Evolutionary conservation across 2,888 invertebrate species (phyloP).

Genomic region (Dynastes grantii): DNA sequence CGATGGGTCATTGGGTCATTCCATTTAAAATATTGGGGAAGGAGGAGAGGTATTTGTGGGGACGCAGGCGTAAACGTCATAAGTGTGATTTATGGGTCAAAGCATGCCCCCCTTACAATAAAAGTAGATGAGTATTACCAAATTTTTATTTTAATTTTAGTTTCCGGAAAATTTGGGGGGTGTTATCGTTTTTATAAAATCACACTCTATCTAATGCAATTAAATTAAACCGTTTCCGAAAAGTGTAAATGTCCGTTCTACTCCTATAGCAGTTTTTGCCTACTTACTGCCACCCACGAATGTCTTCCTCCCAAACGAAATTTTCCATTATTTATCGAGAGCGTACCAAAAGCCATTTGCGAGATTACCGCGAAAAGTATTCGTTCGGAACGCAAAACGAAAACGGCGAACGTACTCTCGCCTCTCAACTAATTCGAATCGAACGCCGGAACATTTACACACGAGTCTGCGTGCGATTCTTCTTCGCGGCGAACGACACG

Average conservation of each 20-base stretch:
- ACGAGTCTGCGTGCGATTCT: conserved; percentile 19
- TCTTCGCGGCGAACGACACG: conserved; percentile 17
- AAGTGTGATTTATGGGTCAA: too few species aligned
- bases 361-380: conserved; percentile 28
- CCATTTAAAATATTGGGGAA: too few species aligned
- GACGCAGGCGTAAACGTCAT: too few species aligned
- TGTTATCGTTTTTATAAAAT: too few species aligned
- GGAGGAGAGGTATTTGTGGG: too few species aligned
- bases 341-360: conserved; percentile 5
- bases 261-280: background rate
- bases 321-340: conserved; percentile 4
- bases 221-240: background rate
- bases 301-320: background rate
- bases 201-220: background rate
- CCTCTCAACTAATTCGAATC: conserved; percentile 8
- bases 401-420: conserved; percentile 3
- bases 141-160: background rate
- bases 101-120: too few species aligned
- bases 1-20: too few species aligned
- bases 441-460: background rate
- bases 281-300: background rate
- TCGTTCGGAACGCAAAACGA: conserved; percentile 35
- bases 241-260: background rate
- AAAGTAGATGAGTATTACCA: too few species aligned
- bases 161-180: background rate